Base-by-base conservation (phyloP, 2,113 vertebrate species). In the Xiphorhynchus elegans region DNA sequence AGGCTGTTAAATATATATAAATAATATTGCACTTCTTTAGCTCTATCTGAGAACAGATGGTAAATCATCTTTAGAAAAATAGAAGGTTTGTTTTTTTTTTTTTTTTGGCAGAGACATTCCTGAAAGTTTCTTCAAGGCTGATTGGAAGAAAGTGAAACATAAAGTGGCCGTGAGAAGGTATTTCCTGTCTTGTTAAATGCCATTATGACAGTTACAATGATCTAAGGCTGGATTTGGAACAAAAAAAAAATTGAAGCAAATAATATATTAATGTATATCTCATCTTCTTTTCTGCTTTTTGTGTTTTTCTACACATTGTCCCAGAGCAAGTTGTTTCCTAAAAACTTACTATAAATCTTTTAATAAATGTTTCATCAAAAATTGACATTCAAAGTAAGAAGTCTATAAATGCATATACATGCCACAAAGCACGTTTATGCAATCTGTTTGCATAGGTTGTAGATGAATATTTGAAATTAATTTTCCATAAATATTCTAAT, bases 1-100 rank as follows among this genome's bases (percentile, higher is more conserved):
- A 90, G 69, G 58, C n/a, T 96, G 31, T 87, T 86, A 92, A 90
- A 89, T 64, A 69, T 60, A 59, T 90, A 60, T 39, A 95, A 95
- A 94, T 89, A 89, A 40, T 40, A 40, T 40, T 10, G 40, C 53
- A 82, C 79, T 77, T 91, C 76, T 84, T 26, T 77, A 74, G 39
- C 12, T 93, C 11, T 68, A n/a, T 75, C 49, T 52, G 47, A 87
- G 59, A 94, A 82, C 47, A 90, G n/a, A 50, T 81, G 77, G 35
- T 26, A 95, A 93, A 95, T 87, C n/a, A 70, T 23, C 70, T 39
- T 53, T 70, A 33, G 9, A 53, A 76, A 75, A 92, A 47, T 13
- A 84, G 29, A 56, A 7, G 8, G 11, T 53, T 72, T 37, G 10
- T 37, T 37, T 5, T 1, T 0, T 11, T 12, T 4, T 17, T 17